Conservation (phyloP, 2,888 invertebrate species). For the Tanytarsus gracilentus region DNA sequence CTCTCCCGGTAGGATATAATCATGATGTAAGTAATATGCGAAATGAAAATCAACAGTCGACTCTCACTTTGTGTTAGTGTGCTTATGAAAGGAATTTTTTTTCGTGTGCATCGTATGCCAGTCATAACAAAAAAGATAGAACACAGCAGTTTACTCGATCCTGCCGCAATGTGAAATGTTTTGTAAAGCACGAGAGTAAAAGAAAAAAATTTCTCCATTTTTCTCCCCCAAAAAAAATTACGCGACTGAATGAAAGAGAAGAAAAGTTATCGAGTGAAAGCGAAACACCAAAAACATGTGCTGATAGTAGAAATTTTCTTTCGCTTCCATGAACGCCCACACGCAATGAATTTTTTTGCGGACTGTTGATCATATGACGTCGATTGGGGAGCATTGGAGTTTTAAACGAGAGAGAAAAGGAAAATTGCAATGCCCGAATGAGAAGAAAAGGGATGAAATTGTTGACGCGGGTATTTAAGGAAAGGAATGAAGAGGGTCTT, state of each 20-base stretch:
- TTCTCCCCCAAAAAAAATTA: background rate
- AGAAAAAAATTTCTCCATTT: background rate
- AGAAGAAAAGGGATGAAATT: too few relatives aligned
- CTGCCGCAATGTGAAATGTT: slow-evolving; percentile 18
- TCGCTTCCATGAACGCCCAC: background rate
- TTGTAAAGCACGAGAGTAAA: slow-evolving; percentile 15
- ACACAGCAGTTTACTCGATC: slow-evolving; percentile 3
- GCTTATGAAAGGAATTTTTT: slow-evolving; percentile 15
- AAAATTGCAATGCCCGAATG: slow-evolving; percentile 21
- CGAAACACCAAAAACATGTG: background rate
- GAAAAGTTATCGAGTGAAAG: slow-evolving; percentile 1
- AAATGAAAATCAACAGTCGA: too few relatives aligned
- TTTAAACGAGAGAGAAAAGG: background rate
- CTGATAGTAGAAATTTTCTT: background rate
- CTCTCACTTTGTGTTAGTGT: too few relatives aligned
- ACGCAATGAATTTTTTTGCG: background rate
- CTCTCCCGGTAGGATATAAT: too few relatives aligned
- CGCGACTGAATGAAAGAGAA: background rate
- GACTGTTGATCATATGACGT: background rate
- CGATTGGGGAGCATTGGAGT: too few relatives aligned
- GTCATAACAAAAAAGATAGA: slow-evolving; percentile 9
- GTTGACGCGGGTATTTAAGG: too few relatives aligned
- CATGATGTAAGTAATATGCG: too few relatives aligned
- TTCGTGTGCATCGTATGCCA: background rate
- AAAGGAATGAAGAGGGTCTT: background rate